phyloP scores from a whole-genome alignment of 2,888 invertebrate genomes.

The Corbicula japonica region DNA sequence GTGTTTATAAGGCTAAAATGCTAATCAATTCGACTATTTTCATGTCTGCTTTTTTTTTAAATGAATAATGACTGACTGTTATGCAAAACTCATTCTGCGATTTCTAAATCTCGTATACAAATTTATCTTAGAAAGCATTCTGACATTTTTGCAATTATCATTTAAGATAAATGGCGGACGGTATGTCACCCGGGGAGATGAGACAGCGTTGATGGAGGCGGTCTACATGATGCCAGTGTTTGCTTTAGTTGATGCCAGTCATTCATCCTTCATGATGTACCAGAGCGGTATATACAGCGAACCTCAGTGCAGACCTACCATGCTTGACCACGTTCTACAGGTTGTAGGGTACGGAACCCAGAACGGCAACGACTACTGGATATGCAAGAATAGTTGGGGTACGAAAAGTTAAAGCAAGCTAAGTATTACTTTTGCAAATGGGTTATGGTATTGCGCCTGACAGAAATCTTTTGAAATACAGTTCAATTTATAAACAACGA shows the following conservation, averaged over 20 bases:
- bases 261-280: constrained; percentile 73
- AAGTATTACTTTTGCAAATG: neutral
- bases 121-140: too few species aligned
- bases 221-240: constrained; percentile 69
- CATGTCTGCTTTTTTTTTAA: neutral
- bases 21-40: neutral
- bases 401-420: constrained; percentile 2
- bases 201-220: constrained; percentile 58
- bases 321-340: constrained; percentile 67
- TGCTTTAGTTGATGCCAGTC: constrained; percentile 73
- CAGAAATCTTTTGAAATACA: neutral
- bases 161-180: constrained; percentile 63
- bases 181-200: constrained; percentile 57
- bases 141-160: too few species aligned
- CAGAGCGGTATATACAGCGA: constrained; percentile 64
- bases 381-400: constrained; percentile 87
- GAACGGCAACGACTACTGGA: constrained; percentile 70
- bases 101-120: too few species aligned
- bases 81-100: too few species aligned
- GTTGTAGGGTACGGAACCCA: constrained; percentile 68
- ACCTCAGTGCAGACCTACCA: constrained; percentile 42
- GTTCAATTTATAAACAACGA: neutral
- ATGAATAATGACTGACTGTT: neutral
- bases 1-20: neutral
- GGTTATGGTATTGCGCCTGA: neutral